A percentile compares a stretch with the other conserved stretches of the same genome.
Evolutionary conservation across 2,888 invertebrate genomes (phyloP).

Genomic region (Nomada ferruginata): DNA sequence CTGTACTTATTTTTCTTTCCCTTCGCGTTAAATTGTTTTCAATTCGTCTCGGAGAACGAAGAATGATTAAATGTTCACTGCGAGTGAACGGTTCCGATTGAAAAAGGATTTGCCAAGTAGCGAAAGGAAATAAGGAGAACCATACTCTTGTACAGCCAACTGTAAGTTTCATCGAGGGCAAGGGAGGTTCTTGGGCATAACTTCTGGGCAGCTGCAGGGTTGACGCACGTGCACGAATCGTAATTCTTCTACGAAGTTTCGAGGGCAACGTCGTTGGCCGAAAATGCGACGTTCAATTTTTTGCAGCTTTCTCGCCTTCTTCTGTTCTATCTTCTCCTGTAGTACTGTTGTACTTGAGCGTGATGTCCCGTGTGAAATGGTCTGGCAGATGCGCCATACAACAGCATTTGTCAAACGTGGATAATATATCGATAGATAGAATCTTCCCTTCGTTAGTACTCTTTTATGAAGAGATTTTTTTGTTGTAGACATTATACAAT

Average conservation of each 20-base stretch:
- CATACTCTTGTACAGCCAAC: conserved; percentile 19
- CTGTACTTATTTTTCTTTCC: too few species aligned
- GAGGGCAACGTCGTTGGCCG: conserved; percentile 47
- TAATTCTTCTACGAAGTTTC: conserved; percentile 68
- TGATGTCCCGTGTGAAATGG: conserved; percentile 45
- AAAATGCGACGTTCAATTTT: conserved; percentile 73
- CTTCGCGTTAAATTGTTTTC: background rate
- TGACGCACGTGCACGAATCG: conserved; percentile 72
- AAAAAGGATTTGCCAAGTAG: conserved; percentile 30
- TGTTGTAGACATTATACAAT: background rate
- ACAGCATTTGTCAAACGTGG: conserved; percentile 10
- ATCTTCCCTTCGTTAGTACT: background rate
- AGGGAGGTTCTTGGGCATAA: conserved; percentile 55
- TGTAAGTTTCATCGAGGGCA: conserved; percentile 57
- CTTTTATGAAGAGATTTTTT: background rate
- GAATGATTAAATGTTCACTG: background rate
- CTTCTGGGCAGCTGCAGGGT: conserved; percentile 55
- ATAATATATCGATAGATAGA: background rate
- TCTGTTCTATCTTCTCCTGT: background rate
- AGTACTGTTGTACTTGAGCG: background rate
- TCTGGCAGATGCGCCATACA: conserved; percentile 24
- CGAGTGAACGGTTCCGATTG: background rate
- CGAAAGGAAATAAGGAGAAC: conserved; percentile 49
- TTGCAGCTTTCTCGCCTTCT: conserved; percentile 38
- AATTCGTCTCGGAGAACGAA: background rate